Base-by-base conservation (phyloP, 2,888 invertebrate species). In the Invenusta paracnida region DNA sequence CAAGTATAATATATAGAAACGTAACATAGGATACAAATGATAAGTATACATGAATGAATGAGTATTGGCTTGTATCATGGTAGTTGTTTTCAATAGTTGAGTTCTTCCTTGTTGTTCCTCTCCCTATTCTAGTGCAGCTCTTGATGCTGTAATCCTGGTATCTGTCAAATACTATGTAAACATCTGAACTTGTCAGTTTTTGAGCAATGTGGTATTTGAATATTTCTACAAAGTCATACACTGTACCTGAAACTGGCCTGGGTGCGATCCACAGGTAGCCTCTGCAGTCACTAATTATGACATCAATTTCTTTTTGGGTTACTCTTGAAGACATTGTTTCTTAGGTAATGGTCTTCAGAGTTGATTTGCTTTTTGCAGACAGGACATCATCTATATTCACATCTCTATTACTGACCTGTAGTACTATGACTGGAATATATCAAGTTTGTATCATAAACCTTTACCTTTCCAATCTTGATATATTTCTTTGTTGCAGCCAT, bases 401-500 rank as follows among this genome's bases (percentile, higher is more conserved):
- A 2, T 30, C 13, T n/a, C 86, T 48, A 29, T 67, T 48, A 30
- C 82, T 67, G 67, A 5, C 25, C 81, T 29, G 23, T 13, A 87
- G 27, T 48, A 83, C 87, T 83, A 86, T 86, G 13, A 85, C 87
- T 82, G 27, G 86, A 67, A 81, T 86, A 87, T 28, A 87, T 87
- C 27, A 87, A 82, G 29, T 66, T 82, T 81, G 73, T 48, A 29
- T 85, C 87, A 85, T 27, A 87, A n/a, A 87, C 83, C 23, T 27
- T 29, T 29, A 17, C 23, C 23, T 27, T 25, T 25, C 86, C 86
- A 27, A 87, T 31, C 29, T 30, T 48, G 23, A 86, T 27, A 82
- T 13, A n/a, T 28, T 81, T 86, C 66, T 66, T 13, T 81, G 85
- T 86, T 66, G 79, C 85, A 85, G 29, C 31, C 67, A 86, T 86